Base-by-base conservation (phyloP, 2,113 vertebrate genomes). In the Melanostigma gelatinosum region DNA sequence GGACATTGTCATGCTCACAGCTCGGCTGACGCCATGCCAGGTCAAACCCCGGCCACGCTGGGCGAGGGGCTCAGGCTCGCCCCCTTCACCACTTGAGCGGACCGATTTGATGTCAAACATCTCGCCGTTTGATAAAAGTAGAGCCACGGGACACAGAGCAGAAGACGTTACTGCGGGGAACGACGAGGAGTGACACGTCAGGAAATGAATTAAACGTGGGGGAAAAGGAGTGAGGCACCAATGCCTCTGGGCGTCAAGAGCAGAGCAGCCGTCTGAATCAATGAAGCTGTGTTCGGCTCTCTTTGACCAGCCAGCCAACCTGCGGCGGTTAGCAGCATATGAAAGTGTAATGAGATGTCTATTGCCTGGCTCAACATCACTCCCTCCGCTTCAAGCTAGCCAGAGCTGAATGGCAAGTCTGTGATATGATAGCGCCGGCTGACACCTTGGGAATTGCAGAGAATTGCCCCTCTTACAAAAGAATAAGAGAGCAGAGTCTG, bases 331-430 rank as follows among this genome's bases (percentile, higher is more conserved):
- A 85, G 82, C 74, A 73, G 75, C 80, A 80, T 85, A 92, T 92
- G 84, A 93, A 93, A 92, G 90, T 77, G 88, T 92, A 93, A 94
- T 93, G 93, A 93, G 92, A 90, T 79, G 91, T 93, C 91, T 90
- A 83, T 86, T 54, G 72, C 84, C 79, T 34, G 38, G 69, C 67
- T 84, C 83, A 60, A 68, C 77, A 72, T 69, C 61, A 72, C 66
- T 42, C 72, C 24, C 55, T 29, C 11, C 34, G 85, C 75, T 84
- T 86, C 69, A 84, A 65, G 78, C 83, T 36, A 75, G 69, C 52
- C 75, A 27, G 60, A 77, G 85, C 79, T 82, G 70, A 74, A 85
- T 77, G 77, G 72, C 48, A 65, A 72, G 57, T 52, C 72, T 79
- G 69, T 75, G 83, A 85, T 85, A 88, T 89, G 87, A 93, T 90